Conservation (phyloP, 1,140 invertebrate genomes). For the Drosophila subpulchrella region DNA sequence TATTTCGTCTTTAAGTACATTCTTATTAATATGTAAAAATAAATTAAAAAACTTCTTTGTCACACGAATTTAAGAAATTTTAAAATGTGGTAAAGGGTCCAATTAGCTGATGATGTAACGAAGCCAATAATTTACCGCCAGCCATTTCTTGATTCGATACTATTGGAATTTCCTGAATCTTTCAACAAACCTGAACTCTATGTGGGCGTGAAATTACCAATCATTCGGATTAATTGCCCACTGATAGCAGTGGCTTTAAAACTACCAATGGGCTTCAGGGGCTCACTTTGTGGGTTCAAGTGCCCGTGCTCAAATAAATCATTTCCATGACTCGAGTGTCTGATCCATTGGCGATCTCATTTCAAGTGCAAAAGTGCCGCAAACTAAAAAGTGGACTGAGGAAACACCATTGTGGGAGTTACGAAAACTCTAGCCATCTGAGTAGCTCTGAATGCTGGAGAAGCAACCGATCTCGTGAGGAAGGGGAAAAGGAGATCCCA, state of each 20-base stretch:
- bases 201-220: conserved; percentile 71
- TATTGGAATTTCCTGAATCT: conserved; percentile 10
- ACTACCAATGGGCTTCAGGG: conserved; percentile 28
- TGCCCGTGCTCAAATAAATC: conserved; percentile 84
- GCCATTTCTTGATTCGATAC: not conserved
- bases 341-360: conserved; percentile 71
- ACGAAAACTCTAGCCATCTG: conserved; percentile 1
- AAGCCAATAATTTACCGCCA: not conserved
- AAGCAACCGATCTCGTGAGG: not conserved
- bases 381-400: conserved; percentile 49
- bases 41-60: no score
- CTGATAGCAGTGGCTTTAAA: conserved; percentile 51
- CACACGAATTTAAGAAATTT: no score
- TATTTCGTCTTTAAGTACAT: not conserved
- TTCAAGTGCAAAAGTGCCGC: conserved; percentile 82
- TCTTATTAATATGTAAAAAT: no score
- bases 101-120: not conserved
- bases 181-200: conserved; percentile 10
- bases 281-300: conserved; percentile 40
- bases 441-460: conserved; percentile 4
- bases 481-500: not conserved
- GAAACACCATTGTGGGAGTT: conserved; percentile 74
- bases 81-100: not conserved
- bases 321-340: conserved; percentile 62
- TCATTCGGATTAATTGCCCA: conserved; percentile 77